Conservation (phyloP, 2,113 vertebrate species). For the Lucifuga dentata region DNA sequence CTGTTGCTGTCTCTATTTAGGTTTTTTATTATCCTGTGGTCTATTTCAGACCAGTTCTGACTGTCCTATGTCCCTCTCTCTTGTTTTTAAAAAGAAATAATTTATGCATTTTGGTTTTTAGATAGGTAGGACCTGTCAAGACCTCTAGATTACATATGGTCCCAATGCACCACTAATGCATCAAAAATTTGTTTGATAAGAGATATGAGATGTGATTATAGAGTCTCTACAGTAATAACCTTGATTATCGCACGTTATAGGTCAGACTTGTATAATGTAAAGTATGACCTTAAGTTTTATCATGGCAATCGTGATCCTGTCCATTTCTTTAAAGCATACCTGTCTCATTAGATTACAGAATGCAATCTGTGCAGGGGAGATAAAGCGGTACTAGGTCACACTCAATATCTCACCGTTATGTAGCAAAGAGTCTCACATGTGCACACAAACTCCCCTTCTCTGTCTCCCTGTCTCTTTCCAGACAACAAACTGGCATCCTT, state of each 20-base stretch:
- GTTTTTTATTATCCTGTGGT: too few species aligned
- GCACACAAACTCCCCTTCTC: not conserved
- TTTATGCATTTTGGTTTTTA: too few species aligned
- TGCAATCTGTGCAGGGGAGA: slow-evolving; percentile 72
- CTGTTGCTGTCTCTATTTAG: too few species aligned
- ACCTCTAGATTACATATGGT: too few species aligned
- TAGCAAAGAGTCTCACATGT: slow-evolving; percentile 44
- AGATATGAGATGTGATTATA: slow-evolving; percentile 45
- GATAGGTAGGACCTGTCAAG: too few species aligned
- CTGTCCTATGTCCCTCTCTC: too few species aligned
- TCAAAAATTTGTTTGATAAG: slow-evolving; percentile 39
- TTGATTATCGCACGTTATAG: slow-evolving; percentile 35
- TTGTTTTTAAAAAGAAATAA: too few species aligned
- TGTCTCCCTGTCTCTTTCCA: not conserved
- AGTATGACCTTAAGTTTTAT: slow-evolving; percentile 72
- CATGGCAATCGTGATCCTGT: slow-evolving; percentile 60
- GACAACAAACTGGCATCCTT: slow-evolving; percentile 57
- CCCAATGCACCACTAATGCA: not conserved
- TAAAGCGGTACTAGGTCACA: slow-evolving; percentile 72
- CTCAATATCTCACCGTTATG: slow-evolving; percentile 75
- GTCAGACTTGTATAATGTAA: slow-evolving; percentile 49
- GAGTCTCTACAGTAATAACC: slow-evolving; percentile 44
- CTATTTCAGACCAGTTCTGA: too few species aligned
- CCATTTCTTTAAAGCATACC: slow-evolving; percentile 76
- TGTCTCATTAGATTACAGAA: slow-evolving; percentile 78